Conservation (phyloP, 2,113 vertebrate genomes). For the Dissostichus mawsoni region DNA sequence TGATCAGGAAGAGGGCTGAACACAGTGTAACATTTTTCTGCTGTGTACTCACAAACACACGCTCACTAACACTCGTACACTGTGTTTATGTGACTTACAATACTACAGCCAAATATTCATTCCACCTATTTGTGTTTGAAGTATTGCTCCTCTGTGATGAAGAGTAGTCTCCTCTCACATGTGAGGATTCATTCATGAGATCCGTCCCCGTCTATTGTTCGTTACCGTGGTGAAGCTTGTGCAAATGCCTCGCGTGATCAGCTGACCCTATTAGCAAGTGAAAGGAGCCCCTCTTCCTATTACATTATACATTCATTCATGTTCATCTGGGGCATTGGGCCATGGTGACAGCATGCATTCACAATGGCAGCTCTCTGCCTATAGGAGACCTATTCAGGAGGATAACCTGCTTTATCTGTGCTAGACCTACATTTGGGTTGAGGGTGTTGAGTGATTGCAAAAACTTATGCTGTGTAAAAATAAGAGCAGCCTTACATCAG, state of each 20-base stretch:
- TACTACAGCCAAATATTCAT: neutral
- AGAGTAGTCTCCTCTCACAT: neutral
- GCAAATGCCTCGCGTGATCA: conserved; percentile 53
- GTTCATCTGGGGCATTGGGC: conserved; percentile 36
- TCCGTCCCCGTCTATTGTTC: conserved; percentile 56
- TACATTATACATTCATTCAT: conserved; percentile 64
- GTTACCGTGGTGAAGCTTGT: conserved; percentile 77
- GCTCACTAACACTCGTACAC: neutral
- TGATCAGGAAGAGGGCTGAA: conserved; percentile 47
- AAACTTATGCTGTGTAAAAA: neutral
- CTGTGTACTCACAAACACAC: neutral
- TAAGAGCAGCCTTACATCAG: neutral
- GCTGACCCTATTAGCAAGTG: conserved; percentile 80
- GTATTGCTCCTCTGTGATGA: conserved; percentile 3
- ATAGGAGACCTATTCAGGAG: neutral
- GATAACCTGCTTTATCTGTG: neutral
- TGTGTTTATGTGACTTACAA: neutral
- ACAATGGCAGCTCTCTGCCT: conserved; percentile 3
- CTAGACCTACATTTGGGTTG: neutral
- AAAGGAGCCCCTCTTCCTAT: conserved; percentile 60
- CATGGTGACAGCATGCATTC: conserved; percentile 22
- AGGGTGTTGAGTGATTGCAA: too few relatives aligned
- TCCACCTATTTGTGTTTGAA: neutral
- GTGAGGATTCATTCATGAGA: conserved; percentile 52
- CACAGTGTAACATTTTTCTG: conserved; percentile 43